phyloP scores from a whole-genome alignment of 2,113 vertebrate species.

The Myiozetetes cayanensis region DNA sequence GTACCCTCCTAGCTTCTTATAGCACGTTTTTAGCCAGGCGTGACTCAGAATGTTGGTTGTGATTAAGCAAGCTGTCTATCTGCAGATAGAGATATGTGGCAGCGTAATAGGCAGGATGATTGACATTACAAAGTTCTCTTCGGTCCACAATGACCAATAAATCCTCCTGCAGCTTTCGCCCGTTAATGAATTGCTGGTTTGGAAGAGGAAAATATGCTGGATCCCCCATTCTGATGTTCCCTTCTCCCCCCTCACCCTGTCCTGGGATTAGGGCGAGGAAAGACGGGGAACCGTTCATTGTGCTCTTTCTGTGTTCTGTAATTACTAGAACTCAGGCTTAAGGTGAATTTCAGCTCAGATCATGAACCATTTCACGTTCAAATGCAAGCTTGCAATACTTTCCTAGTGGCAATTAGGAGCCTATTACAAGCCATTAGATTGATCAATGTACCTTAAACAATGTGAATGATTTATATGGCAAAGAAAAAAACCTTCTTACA shows the following conservation, averaged over 20 bases:
- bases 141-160: slow-evolving; percentile 39
- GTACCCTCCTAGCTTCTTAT: neutral
- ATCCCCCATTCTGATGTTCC: neutral
- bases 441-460: slow-evolving; percentile 99
- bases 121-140: slow-evolving; percentile 37
- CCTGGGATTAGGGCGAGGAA: neutral
- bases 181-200: slow-evolving; percentile 30
- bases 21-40: neutral
- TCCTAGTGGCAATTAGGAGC: slow-evolving; percentile 92
- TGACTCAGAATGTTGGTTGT: neutral
- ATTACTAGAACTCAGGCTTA: slow-evolving; percentile 51
- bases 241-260: neutral
- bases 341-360: slow-evolving; percentile 63
- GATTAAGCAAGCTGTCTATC: neutral
- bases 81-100: neutral
- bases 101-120: neutral
- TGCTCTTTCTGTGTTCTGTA: slow-evolving; percentile 16
- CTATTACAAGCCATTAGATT: slow-evolving; percentile 98
- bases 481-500: slow-evolving; percentile 81
- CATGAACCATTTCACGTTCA: slow-evolving; percentile 70
- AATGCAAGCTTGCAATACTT: slow-evolving; percentile 80
- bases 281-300: neutral
- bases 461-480: slow-evolving; percentile 92
- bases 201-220: neutral
- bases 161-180: neutral